Evolutionary conservation across 2,888 invertebrate genomes (phyloP).

Genomic region (Lydus trimaculatus): DNA sequence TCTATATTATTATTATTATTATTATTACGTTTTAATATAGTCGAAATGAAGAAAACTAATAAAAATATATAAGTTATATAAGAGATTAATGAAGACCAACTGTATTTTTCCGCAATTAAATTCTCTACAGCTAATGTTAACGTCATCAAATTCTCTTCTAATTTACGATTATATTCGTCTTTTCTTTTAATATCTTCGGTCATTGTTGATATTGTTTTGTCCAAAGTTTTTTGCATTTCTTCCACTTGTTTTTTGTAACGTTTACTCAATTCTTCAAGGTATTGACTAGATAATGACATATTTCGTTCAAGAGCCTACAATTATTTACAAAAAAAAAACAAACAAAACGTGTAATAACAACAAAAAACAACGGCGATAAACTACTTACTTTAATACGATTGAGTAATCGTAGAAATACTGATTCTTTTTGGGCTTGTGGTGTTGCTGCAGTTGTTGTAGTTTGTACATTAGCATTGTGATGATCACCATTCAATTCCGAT

Average conservation of each 20-base stretch:
- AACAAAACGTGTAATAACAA: background rate
- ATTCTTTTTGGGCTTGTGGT: constrained; percentile 78
- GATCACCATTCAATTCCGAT: constrained; percentile 65
- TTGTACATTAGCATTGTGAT: constrained; percentile 54
- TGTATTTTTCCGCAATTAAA: constrained; percentile 69
- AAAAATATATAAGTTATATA: constrained; percentile 65
- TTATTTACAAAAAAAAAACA: constrained; percentile 25
- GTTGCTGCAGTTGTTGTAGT: constrained; percentile 51
- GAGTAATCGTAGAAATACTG: constrained; percentile 93
- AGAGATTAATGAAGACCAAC: constrained; percentile 69
- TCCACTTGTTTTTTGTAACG: constrained; percentile 97
- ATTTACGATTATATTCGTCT: constrained; percentile 72
- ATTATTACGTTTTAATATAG: background rate
- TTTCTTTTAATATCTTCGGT: constrained; percentile 78
- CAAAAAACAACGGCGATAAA: constrained; percentile 23
- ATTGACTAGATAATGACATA: constrained; percentile 96
- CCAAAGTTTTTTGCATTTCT: constrained; percentile 87
- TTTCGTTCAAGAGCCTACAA: constrained; percentile 89
- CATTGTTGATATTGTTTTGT: constrained; percentile 77
- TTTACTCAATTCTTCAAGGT: constrained; percentile 93
- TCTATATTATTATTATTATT: background rate
- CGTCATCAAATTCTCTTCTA: constrained; percentile 69
- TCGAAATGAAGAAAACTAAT: constrained; percentile 57
- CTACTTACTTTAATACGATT: constrained; percentile 88
- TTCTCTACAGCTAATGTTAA: constrained; percentile 69